Evolutionary conservation across 2,113 vertebrate species (phyloP).

Genomic region (Bubo bubo): DNA sequence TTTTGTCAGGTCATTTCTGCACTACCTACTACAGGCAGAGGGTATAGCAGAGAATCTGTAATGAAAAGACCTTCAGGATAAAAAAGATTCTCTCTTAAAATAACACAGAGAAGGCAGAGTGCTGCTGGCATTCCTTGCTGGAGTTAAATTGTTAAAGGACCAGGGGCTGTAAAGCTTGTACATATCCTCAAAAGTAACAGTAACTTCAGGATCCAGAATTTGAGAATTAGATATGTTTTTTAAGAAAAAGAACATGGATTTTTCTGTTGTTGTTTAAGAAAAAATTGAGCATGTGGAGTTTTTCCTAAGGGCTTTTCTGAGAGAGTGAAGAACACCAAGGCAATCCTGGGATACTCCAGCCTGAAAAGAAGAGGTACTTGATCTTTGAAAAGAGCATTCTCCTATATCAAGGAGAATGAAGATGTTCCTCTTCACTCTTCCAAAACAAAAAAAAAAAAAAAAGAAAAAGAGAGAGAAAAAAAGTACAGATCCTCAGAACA

Average conservation of each 20-base stretch:
- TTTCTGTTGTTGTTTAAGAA: not conserved
- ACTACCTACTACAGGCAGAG: not conserved
- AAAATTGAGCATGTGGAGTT: not conserved
- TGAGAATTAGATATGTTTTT: not conserved
- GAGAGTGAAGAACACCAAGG: not conserved
- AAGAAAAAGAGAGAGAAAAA: too few relatives aligned
- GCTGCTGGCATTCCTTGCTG: not conserved
- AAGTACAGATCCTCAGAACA: not conserved
- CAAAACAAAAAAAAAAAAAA: not conserved
- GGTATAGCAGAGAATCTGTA: not conserved
- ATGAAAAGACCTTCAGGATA: not conserved
- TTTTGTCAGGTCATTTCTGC: not conserved
- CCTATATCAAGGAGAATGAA: not conserved
- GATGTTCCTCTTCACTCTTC: not conserved
- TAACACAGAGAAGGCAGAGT: not conserved
- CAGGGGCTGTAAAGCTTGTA: not conserved
- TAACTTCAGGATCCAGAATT: not conserved
- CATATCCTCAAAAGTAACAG: not conserved
- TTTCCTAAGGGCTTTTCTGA: not conserved
- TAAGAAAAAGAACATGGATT: rapidly evolving
- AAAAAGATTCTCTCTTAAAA: not conserved
- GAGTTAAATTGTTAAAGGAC: not conserved
- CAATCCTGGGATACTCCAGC: not conserved
- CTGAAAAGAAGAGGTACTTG: not conserved
- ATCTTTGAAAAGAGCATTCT: not conserved